These are phyloP conservation scores for Muscicapa adusta DNA, from an alignment of 2,113 vertebrate species.

Conservation along the genomic window DNA sequence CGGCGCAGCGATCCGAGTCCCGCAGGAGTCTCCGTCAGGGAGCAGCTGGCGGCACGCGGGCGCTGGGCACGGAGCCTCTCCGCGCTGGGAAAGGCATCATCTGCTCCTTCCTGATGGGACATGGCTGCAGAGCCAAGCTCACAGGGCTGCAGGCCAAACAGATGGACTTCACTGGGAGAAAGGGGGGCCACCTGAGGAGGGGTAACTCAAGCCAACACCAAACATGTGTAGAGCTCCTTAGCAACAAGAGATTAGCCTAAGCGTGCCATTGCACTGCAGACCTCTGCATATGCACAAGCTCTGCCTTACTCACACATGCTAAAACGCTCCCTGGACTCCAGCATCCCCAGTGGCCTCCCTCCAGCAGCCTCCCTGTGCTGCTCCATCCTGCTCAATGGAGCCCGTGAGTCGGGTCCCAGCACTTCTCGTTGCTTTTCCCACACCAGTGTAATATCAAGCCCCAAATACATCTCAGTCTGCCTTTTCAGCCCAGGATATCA, in stretches of 20 bases:
- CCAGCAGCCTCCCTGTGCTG: background rate
- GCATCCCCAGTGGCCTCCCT: background rate
- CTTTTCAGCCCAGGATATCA: background rate
- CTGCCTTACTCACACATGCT: background rate
- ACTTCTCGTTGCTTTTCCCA: background rate
- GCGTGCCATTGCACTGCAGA: background rate
- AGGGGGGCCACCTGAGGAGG: constrained; percentile 5
- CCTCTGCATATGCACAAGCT: background rate
- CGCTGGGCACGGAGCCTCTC: background rate
- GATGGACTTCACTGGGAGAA: background rate
- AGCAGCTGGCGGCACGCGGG: background rate
- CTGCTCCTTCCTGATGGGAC: background rate
- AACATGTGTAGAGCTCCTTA: constrained; percentile 4
- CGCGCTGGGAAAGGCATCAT: background rate
- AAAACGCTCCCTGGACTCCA: background rate
- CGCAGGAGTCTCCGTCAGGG: fast-evolving
- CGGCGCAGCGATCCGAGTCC: background rate
- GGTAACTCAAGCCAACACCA: background rate
- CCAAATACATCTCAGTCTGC: background rate
- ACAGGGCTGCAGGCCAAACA: background rate
- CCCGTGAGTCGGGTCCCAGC: fast-evolving
- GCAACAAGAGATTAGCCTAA: background rate
- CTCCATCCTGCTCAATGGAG: background rate
- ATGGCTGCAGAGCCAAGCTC: background rate
- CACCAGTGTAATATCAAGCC: background rate